Evolutionary conservation across 2,113 vertebrate genomes (phyloP), one percentile per base, ranked within the genome.

Genomic region (Danionella cerebrum): DNA sequence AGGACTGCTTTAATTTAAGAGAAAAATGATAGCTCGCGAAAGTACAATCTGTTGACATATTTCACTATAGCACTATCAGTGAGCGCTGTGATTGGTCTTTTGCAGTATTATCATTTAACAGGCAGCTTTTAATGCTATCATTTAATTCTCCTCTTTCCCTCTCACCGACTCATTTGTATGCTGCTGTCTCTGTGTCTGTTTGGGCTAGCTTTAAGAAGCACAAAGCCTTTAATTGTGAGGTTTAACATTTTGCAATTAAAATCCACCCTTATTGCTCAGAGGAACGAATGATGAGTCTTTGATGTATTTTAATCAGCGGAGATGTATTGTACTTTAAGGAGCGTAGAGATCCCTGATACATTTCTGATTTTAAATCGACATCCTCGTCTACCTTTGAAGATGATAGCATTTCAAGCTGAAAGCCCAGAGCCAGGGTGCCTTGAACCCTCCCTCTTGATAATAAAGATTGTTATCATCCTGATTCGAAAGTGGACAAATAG

Each of bases 221-320:
- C 86, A 88, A 87, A 89, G 90, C 85, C 90, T 92, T 92, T 95
- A 96, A 94, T 93, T 94, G 91, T 92, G 87, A 90, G 88, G 86
- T 94, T 93, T 95, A 93, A 93, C 93, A 90, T 92, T 93, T 91
- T 90, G 88, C 91, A 94, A 94, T 94, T 94, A 92, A 95, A 93
- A 92, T 92, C 87, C 91, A 91, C 88, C 90, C 88, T 92, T 89
- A 84, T 89, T 88, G 87, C 91, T 91, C 87, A 86, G 85, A 91
- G 85, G 83, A 90, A 84, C 82, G 89, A 92, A 86, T 88, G 90
- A 91, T 88, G 78, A 84, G 78, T 86, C 87, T 93, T 91, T 92
- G 84, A 92, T 94, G 92, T 92, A 88, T 87, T 93, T 89, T 90
- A 91, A 92, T 92, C 89, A 94, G 89, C 86, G 83, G 84, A 90